These are phyloP conservation scores for Eucriotettix oculatus DNA, from an alignment of 2,888 invertebrate species.

Conservation along the genomic window DNA sequence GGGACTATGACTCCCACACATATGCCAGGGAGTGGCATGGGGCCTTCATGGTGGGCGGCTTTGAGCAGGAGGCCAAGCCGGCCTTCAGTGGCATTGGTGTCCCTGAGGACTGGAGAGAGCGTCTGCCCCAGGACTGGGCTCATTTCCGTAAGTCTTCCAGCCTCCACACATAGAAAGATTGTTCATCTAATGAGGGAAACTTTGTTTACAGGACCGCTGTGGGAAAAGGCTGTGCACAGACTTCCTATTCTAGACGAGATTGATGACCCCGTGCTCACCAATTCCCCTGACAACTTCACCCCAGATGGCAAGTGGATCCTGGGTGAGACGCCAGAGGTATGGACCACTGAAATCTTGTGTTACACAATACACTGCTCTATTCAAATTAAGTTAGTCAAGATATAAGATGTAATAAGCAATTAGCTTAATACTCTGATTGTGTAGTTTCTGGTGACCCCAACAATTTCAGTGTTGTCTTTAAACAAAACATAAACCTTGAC, in stretches of 20 bases:
- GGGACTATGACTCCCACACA: constrained; percentile 47
- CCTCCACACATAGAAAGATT: neutral
- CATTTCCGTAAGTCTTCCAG: constrained; percentile 36
- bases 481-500: no score
- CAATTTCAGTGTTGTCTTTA: no score
- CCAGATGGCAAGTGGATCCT: constrained; percentile 53
- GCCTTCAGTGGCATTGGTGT: constrained; percentile 32
- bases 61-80: constrained; percentile 45
- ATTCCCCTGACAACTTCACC: constrained; percentile 53
- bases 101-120: constrained; percentile 32
- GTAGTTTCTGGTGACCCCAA: no score
- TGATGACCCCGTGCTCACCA: constrained; percentile 34
- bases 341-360: neutral
- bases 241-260: constrained; percentile 37
- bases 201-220: constrained; percentile 26
- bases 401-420: no score
- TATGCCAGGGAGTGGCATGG: constrained; percentile 43
- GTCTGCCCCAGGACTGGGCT: constrained; percentile 37
- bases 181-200: neutral
- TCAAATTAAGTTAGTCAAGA: no score
- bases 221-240: constrained; percentile 34
- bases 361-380: no score
- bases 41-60: constrained; percentile 45
- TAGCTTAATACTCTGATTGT: neutral
- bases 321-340: constrained; percentile 45